phyloP scores from a whole-genome alignment of 2,888 invertebrate genomes.

The Drosophila neonasuta region DNA sequence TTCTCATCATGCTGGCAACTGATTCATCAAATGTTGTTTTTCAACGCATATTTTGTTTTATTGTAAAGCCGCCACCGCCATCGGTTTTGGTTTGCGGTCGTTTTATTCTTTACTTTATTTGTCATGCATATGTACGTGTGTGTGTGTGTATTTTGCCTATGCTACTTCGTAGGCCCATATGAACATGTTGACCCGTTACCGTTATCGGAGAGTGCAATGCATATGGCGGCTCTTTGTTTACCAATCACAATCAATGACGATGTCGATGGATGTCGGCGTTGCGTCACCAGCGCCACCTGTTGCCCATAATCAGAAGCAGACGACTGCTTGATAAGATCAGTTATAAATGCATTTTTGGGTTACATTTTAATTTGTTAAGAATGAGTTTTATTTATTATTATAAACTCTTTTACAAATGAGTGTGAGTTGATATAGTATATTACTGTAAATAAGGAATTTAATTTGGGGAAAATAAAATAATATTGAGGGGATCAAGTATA shows the following conservation, averaged over 20 bases:
- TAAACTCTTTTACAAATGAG: too few species aligned
- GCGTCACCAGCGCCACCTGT: conserved; percentile 43
- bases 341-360: too few species aligned
- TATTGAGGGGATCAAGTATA: too few species aligned
- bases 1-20: conserved; percentile 26
- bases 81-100: conserved; percentile 24
- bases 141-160: conserved; percentile 18
- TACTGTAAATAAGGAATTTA: too few species aligned
- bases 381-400: too few species aligned
- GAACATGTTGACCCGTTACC: not conserved
- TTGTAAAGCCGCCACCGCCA: conserved; percentile 11
- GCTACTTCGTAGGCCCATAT: conserved; percentile 15
- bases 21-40: conserved; percentile 56
- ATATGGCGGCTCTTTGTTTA: conserved; percentile 23
- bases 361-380: not conserved
- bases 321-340: conserved; percentile 22
- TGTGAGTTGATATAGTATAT: too few species aligned
- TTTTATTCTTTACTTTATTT: conserved; percentile 18
- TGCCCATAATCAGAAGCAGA: conserved; percentile 19
- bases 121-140: conserved; percentile 24
- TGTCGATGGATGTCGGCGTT: conserved; percentile 10
- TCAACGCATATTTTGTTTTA: conserved; percentile 33
- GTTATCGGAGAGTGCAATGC: conserved; percentile 24
- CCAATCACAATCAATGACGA: conserved; percentile 21
- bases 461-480: too few species aligned